Base-by-base conservation (phyloP, 2,797 vertebrate genomes). In the Sus cebifrons region DNA sequence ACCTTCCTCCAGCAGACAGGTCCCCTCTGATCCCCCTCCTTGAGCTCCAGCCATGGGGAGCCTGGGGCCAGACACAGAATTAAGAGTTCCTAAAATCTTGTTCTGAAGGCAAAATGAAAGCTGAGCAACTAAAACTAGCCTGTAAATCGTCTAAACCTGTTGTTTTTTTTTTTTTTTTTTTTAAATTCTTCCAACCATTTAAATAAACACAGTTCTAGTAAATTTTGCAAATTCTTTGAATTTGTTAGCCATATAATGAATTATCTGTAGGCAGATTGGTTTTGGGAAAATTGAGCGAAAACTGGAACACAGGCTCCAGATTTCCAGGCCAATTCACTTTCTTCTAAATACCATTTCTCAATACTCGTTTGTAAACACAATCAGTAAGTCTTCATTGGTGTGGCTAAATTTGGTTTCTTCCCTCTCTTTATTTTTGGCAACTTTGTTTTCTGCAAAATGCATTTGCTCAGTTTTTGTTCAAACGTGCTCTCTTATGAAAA, bases 401-500 rank as follows among this genome's bases (percentile, higher is more conserved):
- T 14, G 44, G 29, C 52, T 91, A 91, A 71, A 93, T 93, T 67
- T 49, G 32, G 27, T 29, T 71, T 91, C 70, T 95, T 85, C 79
- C 71, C n/a, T 71, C n/a, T 91, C 21, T 68, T 16, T 95, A 74
- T 85, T 90, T 97, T 96, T 78, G 75, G 83, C 27, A 95, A 32
- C 25, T 32, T 82, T 74, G 73, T 70, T 75, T 96, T 77, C 6
- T 21, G 12, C 83, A 93, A 95, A 93, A 82, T 87, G 73, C 32
- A 40, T 65, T 96, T 65, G 56, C n/a, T 77, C n/a, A 16, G 18
- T 21, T 94, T 89, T 94, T 94, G 94, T 89, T 36, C 52, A 74
- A 86, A 83, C 67, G 89, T 74, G 29, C 70, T 91, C 94, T 86
- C 68, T 74, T 97, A 75, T 78, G 20, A 88, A 97, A 98, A 95